Percentiles rank a stretch among this genome's conserved stretches.
phyloP scores from a whole-genome alignment of 2,113 vertebrate species.

The Symphodus melops region DNA sequence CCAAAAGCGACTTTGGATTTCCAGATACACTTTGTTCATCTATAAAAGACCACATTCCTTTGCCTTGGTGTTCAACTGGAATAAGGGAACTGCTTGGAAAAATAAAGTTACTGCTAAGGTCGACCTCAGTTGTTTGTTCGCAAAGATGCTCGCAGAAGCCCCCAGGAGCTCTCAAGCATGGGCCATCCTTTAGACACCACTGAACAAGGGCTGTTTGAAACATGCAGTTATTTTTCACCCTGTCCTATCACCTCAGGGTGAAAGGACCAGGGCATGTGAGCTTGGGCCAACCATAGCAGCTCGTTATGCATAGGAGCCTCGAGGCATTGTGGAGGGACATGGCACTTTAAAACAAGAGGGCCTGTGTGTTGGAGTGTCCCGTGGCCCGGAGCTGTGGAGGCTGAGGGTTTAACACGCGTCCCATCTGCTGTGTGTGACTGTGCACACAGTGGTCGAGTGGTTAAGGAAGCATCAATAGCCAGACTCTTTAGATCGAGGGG shows the following conservation, averaged over 20 bases:
- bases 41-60: slow-evolving; percentile 12
- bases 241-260: slow-evolving; percentile 74
- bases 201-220: slow-evolving; percentile 79
- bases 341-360: slow-evolving; percentile 79
- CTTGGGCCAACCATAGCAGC: slow-evolving; percentile 78
- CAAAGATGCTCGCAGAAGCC: slow-evolving; percentile 38
- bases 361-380: slow-evolving; percentile 78
- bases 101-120: slow-evolving; percentile 10
- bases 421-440: slow-evolving; percentile 82
- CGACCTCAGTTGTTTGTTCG: slow-evolving; percentile 61
- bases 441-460: slow-evolving; percentile 75
- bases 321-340: slow-evolving; percentile 77
- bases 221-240: slow-evolving; percentile 74
- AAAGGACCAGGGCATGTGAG: slow-evolving; percentile 80
- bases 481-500: slow-evolving; percentile 66
- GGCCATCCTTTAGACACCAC: slow-evolving; percentile 64
- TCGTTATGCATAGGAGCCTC: slow-evolving; percentile 74
- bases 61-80: neutral
- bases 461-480: slow-evolving; percentile 75
- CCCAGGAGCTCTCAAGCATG: slow-evolving; percentile 54
- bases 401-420: slow-evolving; percentile 80
- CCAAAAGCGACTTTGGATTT: neutral
- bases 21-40: slow-evolving; percentile 16
- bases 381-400: slow-evolving; percentile 75
- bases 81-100: slow-evolving; percentile 11